Evolutionary conservation across 2,113 vertebrate genomes (phyloP).

Genomic region (Macrotus californicus): DNA sequence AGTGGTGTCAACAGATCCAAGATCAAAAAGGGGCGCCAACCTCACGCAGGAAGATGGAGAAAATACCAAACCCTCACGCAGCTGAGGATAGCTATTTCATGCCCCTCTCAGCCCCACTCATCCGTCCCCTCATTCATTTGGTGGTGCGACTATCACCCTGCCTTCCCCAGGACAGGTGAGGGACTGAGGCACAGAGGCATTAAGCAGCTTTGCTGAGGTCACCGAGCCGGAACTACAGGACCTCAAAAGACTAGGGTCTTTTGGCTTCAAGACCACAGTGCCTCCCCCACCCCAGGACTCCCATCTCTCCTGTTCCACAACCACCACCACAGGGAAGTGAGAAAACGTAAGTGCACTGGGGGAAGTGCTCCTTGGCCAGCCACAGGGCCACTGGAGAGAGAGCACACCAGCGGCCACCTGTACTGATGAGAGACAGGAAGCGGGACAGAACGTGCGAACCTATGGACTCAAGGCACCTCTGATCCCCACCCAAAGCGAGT

Average conservation of each 20-base stretch:
- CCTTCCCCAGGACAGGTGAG: neutral
- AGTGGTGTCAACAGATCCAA: neutral
- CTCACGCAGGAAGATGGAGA: fast-evolving
- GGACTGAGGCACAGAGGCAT: neutral
- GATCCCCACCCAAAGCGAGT: neutral
- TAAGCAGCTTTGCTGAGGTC: neutral
- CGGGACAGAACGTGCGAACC: neutral
- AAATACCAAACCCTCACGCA: fast-evolving
- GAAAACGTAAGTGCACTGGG: neutral
- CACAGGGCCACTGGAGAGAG: neutral
- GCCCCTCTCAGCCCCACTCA: neutral
- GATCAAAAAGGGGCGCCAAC: neutral
- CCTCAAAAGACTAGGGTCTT: neutral
- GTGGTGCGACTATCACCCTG: neutral
- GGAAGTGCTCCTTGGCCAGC: fast-evolving
- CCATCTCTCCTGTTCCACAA: neutral
- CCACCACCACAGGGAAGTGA: neutral
- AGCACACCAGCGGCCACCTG: neutral
- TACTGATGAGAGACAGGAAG: too few relatives aligned
- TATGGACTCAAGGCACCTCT: neutral
- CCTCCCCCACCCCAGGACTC: neutral
- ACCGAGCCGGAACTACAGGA: neutral
- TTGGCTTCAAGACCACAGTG: neutral
- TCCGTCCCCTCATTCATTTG: neutral
- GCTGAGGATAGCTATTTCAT: fast-evolving